Evolutionary conservation across 2,797 vertebrate species (phyloP).

Genomic region (Anguilla megastoma): DNA sequence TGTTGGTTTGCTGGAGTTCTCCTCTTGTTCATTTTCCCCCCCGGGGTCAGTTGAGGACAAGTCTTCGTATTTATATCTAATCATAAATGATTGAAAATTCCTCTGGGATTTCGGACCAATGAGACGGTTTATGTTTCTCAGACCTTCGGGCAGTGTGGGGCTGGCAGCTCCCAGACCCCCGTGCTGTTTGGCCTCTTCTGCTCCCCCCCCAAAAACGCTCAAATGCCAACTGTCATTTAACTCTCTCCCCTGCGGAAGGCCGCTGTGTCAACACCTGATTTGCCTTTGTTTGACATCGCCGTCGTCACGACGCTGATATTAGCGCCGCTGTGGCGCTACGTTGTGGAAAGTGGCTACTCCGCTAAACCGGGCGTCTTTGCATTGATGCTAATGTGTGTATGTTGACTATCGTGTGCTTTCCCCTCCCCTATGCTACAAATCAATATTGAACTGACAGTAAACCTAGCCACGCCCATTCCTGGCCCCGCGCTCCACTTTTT

Average conservation of each 20-base stretch:
- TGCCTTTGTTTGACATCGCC: neutral
- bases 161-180: neutral
- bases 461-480: neutral
- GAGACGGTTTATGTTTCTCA: neutral
- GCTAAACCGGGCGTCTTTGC: neutral
- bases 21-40: neutral
- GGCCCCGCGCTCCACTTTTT: neutral
- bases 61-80: neutral
- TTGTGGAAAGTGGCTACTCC: neutral
- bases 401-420: neutral
- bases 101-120: neutral
- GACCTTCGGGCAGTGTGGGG: neutral
- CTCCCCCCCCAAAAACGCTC: neutral
- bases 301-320: neutral
- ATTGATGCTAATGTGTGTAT: neutral
- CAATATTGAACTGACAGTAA: neutral
- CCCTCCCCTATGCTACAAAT: neutral
- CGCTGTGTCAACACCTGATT: neutral
- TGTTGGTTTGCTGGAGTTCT: neutral
- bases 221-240: neutral
- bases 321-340: neutral
- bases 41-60: neutral
- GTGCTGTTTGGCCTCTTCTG: neutral
- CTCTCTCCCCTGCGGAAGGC: neutral
- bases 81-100: slow-evolving; percentile 4